Conservation (phyloP, 2,797 vertebrate genomes). For the Sebastes diaconus region DNA sequence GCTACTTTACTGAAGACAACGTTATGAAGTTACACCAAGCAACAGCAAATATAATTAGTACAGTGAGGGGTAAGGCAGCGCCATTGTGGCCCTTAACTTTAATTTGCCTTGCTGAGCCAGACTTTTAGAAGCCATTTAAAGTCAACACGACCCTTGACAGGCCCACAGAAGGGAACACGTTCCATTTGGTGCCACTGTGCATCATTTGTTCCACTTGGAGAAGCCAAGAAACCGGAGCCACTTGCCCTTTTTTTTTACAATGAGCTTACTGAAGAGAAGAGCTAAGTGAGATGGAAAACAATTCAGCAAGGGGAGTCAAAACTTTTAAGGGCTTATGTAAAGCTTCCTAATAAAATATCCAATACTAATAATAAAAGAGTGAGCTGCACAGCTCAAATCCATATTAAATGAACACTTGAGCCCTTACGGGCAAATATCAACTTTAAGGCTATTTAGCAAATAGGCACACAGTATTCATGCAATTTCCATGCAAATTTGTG, state of each 20-base stretch:
- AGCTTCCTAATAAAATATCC: slow-evolving; percentile 62
- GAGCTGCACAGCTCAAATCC: slow-evolving; percentile 43
- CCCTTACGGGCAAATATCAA: slow-evolving; percentile 40
- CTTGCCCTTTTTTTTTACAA: slow-evolving; percentile 13
- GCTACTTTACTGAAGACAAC: background rate
- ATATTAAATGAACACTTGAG: slow-evolving; percentile 40
- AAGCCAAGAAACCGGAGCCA: slow-evolving; percentile 56
- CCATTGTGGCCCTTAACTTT: slow-evolving; percentile 32
- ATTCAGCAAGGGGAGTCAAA: slow-evolving; percentile 34
- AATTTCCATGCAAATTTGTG: slow-evolving; percentile 65
- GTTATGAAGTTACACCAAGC: background rate
- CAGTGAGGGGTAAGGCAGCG: background rate
- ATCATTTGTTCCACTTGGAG: slow-evolving; percentile 66
- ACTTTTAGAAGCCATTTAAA: slow-evolving; percentile 41
- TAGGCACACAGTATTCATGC: slow-evolving; percentile 48
- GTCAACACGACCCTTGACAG: slow-evolving; percentile 22
- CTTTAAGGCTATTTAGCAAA: slow-evolving; percentile 56
- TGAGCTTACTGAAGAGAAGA: slow-evolving; percentile 33
- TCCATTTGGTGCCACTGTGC: slow-evolving; percentile 50
- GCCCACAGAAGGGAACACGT: slow-evolving; percentile 25
- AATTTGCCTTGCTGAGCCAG: slow-evolving; percentile 4
- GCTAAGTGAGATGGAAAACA: slow-evolving; percentile 54
- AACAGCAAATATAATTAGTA: slow-evolving; percentile 2
- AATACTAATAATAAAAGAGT: slow-evolving; percentile 45
- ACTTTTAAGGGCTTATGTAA: slow-evolving; percentile 59